Base-by-base conservation (phyloP, 2,113 vertebrate species). In the Penelope pileata region DNA sequence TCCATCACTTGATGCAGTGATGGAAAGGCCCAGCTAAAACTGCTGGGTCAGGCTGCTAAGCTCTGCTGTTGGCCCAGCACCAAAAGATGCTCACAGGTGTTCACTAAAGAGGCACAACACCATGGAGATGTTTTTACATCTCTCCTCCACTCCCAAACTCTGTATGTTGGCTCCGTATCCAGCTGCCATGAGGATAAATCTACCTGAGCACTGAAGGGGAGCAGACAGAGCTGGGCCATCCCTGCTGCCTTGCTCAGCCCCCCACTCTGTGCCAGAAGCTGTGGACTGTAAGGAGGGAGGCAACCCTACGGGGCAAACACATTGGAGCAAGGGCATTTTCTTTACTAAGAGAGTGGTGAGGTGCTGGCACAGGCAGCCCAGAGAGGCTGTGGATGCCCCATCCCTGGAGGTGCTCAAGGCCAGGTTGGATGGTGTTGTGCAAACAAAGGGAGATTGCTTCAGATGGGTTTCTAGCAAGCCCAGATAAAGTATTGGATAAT, bases 251-350 rank as follows among this genome's bases (percentile, higher is more conserved):
- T 59, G 63, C 63, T 73, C 38, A 69, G 53, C 58, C 69, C 24
- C 50, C 73, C n/a, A 16, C 4, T 10, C 48, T 2, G 0, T 48
- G 47, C 36, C 21, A 17, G 32, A 54, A 56, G 32, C n/a, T 0
- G 8, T 1, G 8, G 4, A 2, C 8, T 30, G 64, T 24, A 12
- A 27, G 45, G 29, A 26, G 32, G 4, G 34, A 56, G 27, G 56
- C 21, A 51, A 48, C 30, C 10, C 47, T 21, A 21, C 18, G n/a
- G 14, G 32, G 30, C 12, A 60, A 66, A n/a, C 30, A 62, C 34
- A 56, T 4, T 11, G 48, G 40, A 75, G 36, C 30, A 45, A 5
- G 36, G 36, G 24, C 13, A 10, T 34, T 29, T n/a, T n/a, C n/a
- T n/a, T n/a, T n/a, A n/a, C n/a, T n/a, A n/a, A n/a, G n/a, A n/a